Base-by-base conservation (phyloP, 2,797 vertebrate genomes). In the Paratrypauchen microcephalus region DNA sequence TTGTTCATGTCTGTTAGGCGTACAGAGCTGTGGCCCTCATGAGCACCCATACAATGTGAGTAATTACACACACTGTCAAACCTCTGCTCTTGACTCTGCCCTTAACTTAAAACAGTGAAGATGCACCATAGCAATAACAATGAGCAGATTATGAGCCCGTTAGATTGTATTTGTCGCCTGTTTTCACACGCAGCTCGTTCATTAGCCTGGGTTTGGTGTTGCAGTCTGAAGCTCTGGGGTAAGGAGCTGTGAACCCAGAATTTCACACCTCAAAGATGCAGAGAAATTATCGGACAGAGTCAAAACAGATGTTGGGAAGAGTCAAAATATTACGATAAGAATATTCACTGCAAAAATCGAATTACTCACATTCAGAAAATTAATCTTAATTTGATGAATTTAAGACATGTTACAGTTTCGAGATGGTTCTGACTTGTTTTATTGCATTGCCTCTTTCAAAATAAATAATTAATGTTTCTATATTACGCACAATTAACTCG, bases 11-110 rank as follows among this genome's bases (percentile, higher is more conserved):
- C 39, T 41, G 39, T 41, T 41, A 5, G 39, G 2, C 39, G 3
- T 41, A 15, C 39, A 12, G 11, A 45, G 41, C 13, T 15, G 48
- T 50, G 48, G 50, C 65, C 74, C 65, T 61, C 77, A 71, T 74
- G 75, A 80, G 72, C 71, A 65, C 60, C 79, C 70, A 74, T 74
- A 69, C 74, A 41, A 78, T 67, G 76, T 82, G 82, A 88, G 85
- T 79, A 50, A 50, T 50, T 50, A 55, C 21, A 23, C 39, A 32
- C 32, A 36, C 32, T 32, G 32, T 32, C 12, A 54, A 54, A 9
- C n/a, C 52, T 21, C 66, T 78, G 63, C 75, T 16, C 70, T 76
- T 68, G 54, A 70, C 74, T 83, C 64, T 76, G 77, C 58, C 50
- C 21, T 81, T 78, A 74, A 59, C 66, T 81, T 67, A 75, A 81